These are phyloP conservation scores for Sebastes ruberrimus DNA, from an alignment of 2,797 vertebrate genomes.

Conservation along the genomic window DNA sequence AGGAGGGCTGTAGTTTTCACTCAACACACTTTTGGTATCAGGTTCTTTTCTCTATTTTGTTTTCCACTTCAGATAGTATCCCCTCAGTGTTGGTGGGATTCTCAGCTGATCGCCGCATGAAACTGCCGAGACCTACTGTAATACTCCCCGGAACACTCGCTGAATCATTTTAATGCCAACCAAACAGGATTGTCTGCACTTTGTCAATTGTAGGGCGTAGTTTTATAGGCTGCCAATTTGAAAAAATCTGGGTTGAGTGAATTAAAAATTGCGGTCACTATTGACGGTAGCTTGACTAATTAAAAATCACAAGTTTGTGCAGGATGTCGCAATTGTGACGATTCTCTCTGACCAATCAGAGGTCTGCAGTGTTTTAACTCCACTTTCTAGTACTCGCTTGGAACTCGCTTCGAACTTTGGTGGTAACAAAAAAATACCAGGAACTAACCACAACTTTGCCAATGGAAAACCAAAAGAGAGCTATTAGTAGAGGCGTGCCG, in stretches of 20 bases:
- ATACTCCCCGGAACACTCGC: no score
- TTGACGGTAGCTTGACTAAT: no score
- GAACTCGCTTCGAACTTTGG: not conserved
- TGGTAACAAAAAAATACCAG: not conserved
- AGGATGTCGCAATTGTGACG: no score
- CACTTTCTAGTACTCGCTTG: not conserved
- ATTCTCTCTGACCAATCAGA: not conserved
- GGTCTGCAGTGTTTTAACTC: not conserved
- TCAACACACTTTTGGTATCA: not conserved
- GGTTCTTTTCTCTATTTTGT: not conserved
- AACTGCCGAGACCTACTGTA: no score
- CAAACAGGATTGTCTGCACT: not conserved
- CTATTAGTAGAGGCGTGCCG: not conserved
- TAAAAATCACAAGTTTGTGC: no score
- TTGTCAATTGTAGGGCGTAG: not conserved
- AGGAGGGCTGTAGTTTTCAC: conserved; percentile 1
- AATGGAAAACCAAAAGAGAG: not conserved
- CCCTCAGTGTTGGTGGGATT: not conserved
- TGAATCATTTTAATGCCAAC: not conserved
- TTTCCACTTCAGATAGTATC: no score
- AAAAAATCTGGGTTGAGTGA: rapidly evolving
- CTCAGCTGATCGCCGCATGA: not conserved
- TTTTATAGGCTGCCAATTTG: not conserved
- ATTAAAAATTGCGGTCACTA: no score
- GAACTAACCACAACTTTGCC: not conserved